Percentiles rank a stretch among this genome's conserved stretches.
Conservation (phyloP, 1,140 invertebrate species). For the Drosophila arawakana region DNA sequence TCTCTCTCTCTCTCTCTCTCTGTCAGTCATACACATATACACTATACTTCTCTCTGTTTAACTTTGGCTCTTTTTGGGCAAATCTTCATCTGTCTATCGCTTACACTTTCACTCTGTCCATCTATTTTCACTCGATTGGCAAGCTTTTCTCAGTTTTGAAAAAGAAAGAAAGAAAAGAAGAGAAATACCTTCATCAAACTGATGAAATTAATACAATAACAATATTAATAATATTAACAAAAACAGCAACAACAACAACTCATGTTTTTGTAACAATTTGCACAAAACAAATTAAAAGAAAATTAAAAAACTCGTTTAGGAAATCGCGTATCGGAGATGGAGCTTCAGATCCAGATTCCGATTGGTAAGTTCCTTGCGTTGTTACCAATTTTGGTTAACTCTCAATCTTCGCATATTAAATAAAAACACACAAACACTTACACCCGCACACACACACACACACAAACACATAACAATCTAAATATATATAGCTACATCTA, state of each 20-base stretch:
- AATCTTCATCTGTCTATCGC: background rate
- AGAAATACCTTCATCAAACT: background rate
- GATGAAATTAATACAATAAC: background rate
- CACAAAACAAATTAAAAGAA: slow-evolving; percentile 26
- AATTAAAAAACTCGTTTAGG: slow-evolving; percentile 75
- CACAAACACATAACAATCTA: slow-evolving; percentile 18
- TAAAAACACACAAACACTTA: slow-evolving; percentile 19
- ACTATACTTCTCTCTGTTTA: background rate
- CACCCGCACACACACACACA: slow-evolving; percentile 26
- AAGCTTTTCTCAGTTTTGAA: background rate
- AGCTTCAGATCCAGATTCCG: slow-evolving; percentile 84
- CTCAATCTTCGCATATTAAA: slow-evolving; percentile 52
- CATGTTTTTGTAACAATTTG: slow-evolving; percentile 16
- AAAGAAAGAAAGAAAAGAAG: background rate
- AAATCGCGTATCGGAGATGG: slow-evolving; percentile 84
- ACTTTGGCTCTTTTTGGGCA: background rate
- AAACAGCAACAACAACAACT: slow-evolving; percentile 30
- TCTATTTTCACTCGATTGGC: background rate
- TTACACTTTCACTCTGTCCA: slow-evolving; percentile 3
- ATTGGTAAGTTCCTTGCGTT: slow-evolving; percentile 79
- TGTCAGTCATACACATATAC: background rate
- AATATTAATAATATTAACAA: slow-evolving; percentile 27
- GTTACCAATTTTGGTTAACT: slow-evolving; percentile 67
- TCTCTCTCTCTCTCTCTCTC: background rate
- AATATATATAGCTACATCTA: slow-evolving; percentile 20